These are phyloP conservation scores for Dicerorhinus sumatrensis DNA, from an alignment of 2,113 vertebrate species.

Conservation along the genomic window DNA sequence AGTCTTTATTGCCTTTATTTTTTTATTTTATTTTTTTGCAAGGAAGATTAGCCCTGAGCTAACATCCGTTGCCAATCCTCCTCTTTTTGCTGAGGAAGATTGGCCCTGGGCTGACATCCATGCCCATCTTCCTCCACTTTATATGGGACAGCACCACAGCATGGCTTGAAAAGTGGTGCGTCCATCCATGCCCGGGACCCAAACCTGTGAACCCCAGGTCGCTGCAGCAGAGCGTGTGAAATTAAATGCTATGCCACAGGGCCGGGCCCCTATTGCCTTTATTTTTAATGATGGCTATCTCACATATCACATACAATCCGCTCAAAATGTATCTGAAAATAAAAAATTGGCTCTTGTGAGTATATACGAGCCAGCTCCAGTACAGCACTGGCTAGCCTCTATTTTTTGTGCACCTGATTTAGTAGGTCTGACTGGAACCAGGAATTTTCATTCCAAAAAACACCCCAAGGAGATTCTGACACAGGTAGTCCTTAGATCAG, in stretches of 20 bases:
- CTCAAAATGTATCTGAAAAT: background rate
- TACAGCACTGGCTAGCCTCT: rapidly evolving
- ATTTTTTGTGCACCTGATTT: background rate
- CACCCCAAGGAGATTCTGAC: background rate
- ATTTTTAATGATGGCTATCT: background rate
- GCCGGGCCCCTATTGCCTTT: background rate
- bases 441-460: conserved; percentile 22
- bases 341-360: background rate
- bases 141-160: no score
- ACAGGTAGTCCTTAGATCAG: background rate
- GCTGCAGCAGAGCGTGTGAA: no score
- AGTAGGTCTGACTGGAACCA: background rate
- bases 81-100: no score
- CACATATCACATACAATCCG: background rate
- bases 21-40: no score
- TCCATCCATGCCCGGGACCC: no score
- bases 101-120: no score
- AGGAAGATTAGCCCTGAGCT: no score
- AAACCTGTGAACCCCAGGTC: no score
- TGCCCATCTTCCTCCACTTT: no score
- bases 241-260: no score
- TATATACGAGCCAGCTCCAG: background rate
- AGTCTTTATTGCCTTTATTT: background rate
- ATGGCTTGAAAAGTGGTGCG: no score
- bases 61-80: no score